Evolutionary conservation across 2,113 vertebrate species (phyloP).

Genomic region (Patagioenas fasciata): DNA sequence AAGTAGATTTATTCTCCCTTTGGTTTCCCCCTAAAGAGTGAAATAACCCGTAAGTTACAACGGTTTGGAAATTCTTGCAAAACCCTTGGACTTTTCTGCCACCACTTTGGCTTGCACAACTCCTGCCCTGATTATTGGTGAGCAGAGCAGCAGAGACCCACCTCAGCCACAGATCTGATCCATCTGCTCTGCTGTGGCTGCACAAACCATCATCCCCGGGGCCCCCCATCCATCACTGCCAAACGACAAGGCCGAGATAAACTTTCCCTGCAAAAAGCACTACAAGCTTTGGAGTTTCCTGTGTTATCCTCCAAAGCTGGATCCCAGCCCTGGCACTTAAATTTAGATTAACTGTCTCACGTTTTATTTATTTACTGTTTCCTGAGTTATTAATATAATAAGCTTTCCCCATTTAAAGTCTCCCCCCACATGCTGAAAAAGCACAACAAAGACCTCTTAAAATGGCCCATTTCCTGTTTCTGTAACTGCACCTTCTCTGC

Average conservation of each 20-base stretch:
- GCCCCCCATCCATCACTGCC: not conserved
- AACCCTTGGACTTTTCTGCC: not conserved
- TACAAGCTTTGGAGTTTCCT: not conserved
- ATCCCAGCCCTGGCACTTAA: conserved; percentile 17
- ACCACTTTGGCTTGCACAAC: not conserved
- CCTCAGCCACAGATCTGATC: not conserved
- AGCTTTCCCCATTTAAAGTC: not conserved
- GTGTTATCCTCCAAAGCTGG: not conserved
- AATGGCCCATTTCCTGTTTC: conserved; percentile 32
- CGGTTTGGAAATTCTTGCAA: not conserved
- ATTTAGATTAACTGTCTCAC: conserved; percentile 26
- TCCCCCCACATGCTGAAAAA: not conserved
- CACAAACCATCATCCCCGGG: not conserved
- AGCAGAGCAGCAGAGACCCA: not conserved
- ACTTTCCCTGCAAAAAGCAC: not conserved
- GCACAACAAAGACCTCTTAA: conserved; percentile 24
- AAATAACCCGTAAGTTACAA: not conserved
- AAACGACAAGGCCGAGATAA: not conserved
- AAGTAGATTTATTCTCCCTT: not conserved
- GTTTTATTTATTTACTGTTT: conserved; percentile 30
- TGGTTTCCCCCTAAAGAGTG: not conserved
- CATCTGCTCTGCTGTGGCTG: not conserved
- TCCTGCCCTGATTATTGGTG: rapidly evolving
- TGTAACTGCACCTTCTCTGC: conserved; percentile 5
- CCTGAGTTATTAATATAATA: conserved; percentile 23